phyloP scores from a whole-genome alignment of 2,797 vertebrate species.

The Microctenopoma steveboyesi region DNA sequence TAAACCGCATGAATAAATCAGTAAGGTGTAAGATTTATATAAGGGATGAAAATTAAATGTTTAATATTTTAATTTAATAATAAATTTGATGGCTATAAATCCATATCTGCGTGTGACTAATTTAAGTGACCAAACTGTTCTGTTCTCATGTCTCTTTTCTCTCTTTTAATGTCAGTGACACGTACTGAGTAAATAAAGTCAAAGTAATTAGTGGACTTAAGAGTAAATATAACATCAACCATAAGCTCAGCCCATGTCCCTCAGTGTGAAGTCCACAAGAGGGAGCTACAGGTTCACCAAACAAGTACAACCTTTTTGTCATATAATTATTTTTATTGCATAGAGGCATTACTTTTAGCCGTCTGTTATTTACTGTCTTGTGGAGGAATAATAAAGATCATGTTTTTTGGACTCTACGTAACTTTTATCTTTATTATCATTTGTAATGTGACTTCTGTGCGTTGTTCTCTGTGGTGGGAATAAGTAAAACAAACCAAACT shows the following conservation, averaged over 20 bases:
- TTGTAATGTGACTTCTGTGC: background rate
- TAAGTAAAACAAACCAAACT: background rate
- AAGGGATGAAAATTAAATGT: background rate
- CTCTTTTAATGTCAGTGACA: background rate
- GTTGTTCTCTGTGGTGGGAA: background rate
- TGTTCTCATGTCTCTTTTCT: background rate
- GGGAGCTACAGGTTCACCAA: constrained; percentile 39
- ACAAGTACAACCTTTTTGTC: background rate
- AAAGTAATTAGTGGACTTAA: background rate
- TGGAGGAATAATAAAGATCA: background rate
- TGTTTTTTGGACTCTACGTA: background rate
- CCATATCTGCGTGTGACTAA: background rate
- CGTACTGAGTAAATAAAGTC: background rate
- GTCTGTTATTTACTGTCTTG: background rate
- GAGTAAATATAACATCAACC: background rate
- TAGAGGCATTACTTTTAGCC: background rate
- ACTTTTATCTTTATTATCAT: background rate
- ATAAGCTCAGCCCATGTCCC: background rate
- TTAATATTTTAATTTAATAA: no score
- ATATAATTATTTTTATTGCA: background rate
- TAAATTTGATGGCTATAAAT: background rate
- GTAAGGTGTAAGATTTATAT: no score
- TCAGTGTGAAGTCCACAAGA: constrained; percentile 54
- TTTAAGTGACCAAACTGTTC: background rate
- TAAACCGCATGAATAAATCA: background rate